Conservation (phyloP, 2,113 vertebrate species). For the Caloenas nicobarica region DNA sequence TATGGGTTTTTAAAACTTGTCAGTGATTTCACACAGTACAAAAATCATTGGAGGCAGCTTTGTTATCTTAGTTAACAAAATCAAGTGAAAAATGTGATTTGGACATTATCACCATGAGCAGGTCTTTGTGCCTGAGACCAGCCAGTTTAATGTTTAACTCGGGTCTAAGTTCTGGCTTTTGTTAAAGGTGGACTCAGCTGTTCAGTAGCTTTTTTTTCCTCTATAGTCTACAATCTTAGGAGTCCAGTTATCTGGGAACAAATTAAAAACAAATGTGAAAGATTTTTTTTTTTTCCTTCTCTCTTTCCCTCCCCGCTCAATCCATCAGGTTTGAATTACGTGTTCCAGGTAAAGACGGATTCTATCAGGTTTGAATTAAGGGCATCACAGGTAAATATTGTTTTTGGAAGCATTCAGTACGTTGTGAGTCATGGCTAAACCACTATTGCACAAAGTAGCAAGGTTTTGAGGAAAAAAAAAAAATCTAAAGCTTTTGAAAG, state of each 20-base stretch:
- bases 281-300: background rate
- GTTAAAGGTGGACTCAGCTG: background rate
- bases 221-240: background rate
- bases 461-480: background rate
- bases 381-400: background rate
- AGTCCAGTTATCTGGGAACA: background rate
- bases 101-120: background rate
- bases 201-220: background rate
- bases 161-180: background rate
- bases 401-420: slow-evolving; percentile 1
- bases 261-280: background rate
- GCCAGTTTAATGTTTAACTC: background rate
- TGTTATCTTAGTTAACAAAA: background rate
- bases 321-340: background rate
- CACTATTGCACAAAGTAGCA: background rate
- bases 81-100: background rate
- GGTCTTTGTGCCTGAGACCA: background rate
- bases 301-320: background rate
- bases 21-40: background rate
- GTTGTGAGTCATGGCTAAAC: background rate
- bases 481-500: background rate
- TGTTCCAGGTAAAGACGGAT: background rate
- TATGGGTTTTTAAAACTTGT: background rate
- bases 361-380: background rate
- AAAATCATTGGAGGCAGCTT: background rate